Conservation (phyloP, 2,797 vertebrate species). For the Periparus ater region DNA sequence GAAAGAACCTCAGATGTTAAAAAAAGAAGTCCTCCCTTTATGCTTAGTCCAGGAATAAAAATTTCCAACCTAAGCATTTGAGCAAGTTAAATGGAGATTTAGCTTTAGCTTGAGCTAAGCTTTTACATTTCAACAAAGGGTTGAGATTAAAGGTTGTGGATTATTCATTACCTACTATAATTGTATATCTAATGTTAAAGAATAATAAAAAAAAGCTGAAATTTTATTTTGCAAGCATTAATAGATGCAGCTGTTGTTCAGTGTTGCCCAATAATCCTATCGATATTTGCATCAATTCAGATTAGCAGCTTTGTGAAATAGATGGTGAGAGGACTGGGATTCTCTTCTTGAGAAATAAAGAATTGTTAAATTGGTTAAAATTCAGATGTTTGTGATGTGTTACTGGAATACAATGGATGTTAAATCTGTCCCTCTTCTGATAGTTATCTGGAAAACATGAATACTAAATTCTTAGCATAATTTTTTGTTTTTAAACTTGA, state of each 20-base stretch:
- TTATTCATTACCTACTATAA: neutral
- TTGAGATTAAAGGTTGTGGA: neutral
- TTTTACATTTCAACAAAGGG: neutral
- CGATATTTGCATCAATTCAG: neutral
- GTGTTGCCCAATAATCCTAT: neutral
- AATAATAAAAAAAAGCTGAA: neutral
- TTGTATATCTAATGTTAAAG: neutral
- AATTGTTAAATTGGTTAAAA: conserved; percentile 6
- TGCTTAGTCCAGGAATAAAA: neutral
- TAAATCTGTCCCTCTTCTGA: neutral
- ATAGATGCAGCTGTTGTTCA: neutral
- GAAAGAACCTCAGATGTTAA: conserved; percentile 17
- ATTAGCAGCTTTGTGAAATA: neutral
- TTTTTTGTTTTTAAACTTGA: neutral
- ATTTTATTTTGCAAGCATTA: neutral
- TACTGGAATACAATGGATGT: neutral
- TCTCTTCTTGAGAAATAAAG: neutral
- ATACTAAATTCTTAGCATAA: neutral
- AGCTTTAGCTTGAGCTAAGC: neutral
- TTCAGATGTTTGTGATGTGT: conserved; percentile 18
- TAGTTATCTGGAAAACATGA: neutral
- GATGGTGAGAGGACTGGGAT: neutral
- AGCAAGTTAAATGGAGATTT: neutral
- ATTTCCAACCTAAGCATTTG: neutral
- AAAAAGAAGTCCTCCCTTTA: neutral